These are phyloP conservation scores for Apotomis betuletana DNA, from an alignment of 2,888 invertebrate genomes.

Conservation along the genomic window DNA sequence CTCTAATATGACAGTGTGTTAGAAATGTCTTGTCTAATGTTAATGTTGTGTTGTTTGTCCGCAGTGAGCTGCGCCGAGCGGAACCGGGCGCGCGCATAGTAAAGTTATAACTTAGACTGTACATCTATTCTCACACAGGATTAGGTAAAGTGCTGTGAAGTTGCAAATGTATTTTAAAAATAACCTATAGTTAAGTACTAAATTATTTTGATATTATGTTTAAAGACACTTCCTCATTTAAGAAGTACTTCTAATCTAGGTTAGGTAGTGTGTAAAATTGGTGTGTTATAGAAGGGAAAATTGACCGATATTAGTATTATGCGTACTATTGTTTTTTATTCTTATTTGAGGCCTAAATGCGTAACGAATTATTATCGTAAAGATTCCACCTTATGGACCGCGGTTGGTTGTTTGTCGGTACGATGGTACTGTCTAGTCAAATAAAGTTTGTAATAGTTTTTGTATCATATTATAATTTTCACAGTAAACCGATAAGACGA, in stretches of 20 bases:
- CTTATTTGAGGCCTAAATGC: constrained; percentile 65
- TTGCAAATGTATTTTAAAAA: constrained; percentile 73
- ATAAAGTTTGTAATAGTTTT: constrained; percentile 74
- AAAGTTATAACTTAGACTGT: constrained; percentile 47
- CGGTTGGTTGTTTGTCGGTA: constrained; percentile 68
- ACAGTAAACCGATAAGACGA: constrained; percentile 61
- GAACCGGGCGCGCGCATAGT: constrained; percentile 16
- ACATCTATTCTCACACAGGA: constrained; percentile 56
- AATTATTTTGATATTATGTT: constrained; percentile 79
- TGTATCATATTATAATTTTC: constrained; percentile 74
- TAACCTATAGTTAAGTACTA: constrained; percentile 77
- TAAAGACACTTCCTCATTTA: constrained; percentile 76
- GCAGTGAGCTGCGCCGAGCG: constrained; percentile 58
- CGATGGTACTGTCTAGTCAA: constrained; percentile 82
- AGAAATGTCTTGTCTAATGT: not conserved
- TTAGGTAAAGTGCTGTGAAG: constrained; percentile 73
- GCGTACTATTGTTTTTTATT: constrained; percentile 53
- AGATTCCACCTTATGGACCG: constrained; percentile 67
- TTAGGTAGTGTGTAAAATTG: constrained; percentile 65
- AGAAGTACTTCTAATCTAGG: constrained; percentile 67
- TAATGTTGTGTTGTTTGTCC: constrained; percentile 50
- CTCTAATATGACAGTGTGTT: not conserved
- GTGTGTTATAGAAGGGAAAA: constrained; percentile 66
- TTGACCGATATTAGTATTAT: constrained; percentile 61
- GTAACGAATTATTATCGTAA: constrained; percentile 59